Base-by-base conservation (phyloP, 2,888 invertebrate species). In the Psylliodes chrysocephalus region DNA sequence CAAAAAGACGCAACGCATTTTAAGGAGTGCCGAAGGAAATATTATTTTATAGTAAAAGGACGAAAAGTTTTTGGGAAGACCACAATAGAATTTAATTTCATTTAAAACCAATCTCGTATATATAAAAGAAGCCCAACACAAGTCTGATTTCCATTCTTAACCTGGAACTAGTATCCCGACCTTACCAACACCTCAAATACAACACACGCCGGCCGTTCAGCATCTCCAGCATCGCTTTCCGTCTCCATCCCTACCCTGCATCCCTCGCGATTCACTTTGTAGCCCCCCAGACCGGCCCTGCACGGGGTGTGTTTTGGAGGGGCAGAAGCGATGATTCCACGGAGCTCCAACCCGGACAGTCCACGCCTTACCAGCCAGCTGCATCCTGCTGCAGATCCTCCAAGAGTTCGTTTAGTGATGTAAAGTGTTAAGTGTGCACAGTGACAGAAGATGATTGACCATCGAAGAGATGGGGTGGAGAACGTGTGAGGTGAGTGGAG, bases 311-410 rank as follows among this genome's bases (percentile, higher is more conserved):
- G 66, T 66, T 57, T 64, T 64, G 68, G 68, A 62, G 62, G 69
- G 69, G 69, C 44, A 57, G n/a, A n/a, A 64, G 51, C 62, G 54
- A 56, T 40, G n/a, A n/a, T 47, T 59, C 49, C 64, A 52, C 54
- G 46, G n/a, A 64, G 67, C 64, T 64, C 64, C 62, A 62, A 67
- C 81, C 82, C 81, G 81, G 81, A 80, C 82, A 82, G 82, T 82
- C 82, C 80, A 82, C 82, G 82, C 82, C 82, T 82, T 28, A 81
- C 81, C 81, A 80, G 77, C 79, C 79, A 79, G 79, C 79, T 79
- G 80, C 79, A 79, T 76, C 79, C 76, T 77, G 78, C 76, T 77
- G 78, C 77, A 73, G 75, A 70, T 77, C 73, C 78, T 74, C 80
- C 75, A 77, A 78, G 79, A 78, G 78, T 70, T n/a, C n/a, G n/a